These are phyloP conservation scores for Notothenia rossii DNA, from an alignment of 2,113 vertebrate genomes.

Conservation along the genomic window DNA sequence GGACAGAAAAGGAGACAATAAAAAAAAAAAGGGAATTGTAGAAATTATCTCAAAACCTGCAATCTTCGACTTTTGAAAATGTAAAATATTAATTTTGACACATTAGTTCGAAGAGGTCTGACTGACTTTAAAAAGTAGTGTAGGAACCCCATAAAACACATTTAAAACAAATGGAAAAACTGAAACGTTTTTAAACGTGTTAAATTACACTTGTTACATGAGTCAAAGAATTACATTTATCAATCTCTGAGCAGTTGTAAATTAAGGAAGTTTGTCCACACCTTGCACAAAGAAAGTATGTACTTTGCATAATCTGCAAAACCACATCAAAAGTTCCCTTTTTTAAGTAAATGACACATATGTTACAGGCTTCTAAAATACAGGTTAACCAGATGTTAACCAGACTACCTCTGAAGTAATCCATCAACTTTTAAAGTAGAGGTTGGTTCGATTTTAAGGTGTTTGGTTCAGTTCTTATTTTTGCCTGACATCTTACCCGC, in stretches of 20 bases:
- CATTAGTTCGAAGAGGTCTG: no score
- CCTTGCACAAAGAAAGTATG: background rate
- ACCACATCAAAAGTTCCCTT: background rate
- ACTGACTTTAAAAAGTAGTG: no score
- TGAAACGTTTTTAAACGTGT: no score
- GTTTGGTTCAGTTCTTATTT: background rate
- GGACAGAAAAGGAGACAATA: background rate
- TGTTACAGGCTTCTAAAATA: background rate
- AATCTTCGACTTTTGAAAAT: no score
- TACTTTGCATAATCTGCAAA: slow-evolving; percentile 1
- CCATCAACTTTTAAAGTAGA: background rate
- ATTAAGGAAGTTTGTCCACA: slow-evolving; percentile 16
- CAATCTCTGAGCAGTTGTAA: background rate
- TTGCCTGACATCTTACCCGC: slow-evolving; percentile 82
- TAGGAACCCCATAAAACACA: no score
- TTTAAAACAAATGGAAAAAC: no score
- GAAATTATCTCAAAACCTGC: background rate
- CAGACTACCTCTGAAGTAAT: background rate
- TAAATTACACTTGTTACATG: no score
- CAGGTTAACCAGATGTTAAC: background rate
- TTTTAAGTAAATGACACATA: background rate
- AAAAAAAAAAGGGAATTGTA: background rate
- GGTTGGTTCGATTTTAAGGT: background rate
- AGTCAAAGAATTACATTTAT: no score
- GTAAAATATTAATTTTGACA: no score